A percentile compares a stretch with the other conserved stretches of the same genome.
phyloP scores from a whole-genome alignment of 92 coral and sea anemone species.

The Porites lobata region DNA sequence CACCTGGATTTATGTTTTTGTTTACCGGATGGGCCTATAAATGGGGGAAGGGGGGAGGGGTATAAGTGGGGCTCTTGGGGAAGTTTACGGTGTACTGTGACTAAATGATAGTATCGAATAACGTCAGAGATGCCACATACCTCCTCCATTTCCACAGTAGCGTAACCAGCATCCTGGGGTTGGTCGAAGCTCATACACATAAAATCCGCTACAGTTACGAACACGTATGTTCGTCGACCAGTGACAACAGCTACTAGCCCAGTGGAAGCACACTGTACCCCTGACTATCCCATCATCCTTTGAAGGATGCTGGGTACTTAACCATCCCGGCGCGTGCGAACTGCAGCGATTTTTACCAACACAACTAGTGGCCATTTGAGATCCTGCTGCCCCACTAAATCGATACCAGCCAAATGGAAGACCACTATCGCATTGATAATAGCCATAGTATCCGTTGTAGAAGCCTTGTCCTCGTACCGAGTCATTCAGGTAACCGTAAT shows the following conservation, averaged over 20 bases:
- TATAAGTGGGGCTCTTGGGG: too few species aligned
- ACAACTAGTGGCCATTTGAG: conserved; percentile 52
- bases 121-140: not conserved
- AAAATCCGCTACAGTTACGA: conserved; percentile 73
- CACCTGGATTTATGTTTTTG: too few species aligned
- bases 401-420: conserved; percentile 64
- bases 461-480: conserved; percentile 9
- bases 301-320: conserved; percentile 57
- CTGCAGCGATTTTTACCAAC: conserved; percentile 53
- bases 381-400: conserved; percentile 64
- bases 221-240: conserved; percentile 33
- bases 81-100: too few species aligned
- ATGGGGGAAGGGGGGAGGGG: too few species aligned
- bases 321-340: conserved; percentile 59
- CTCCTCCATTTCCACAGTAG: conserved; percentile 43
- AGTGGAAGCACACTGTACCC: conserved; percentile 44
- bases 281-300: conserved; percentile 53
- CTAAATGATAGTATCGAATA: too few species aligned
- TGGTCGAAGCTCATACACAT: conserved; percentile 52
- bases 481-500: conserved; percentile 17
- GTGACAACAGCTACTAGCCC: conserved; percentile 1
- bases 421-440: conserved; percentile 36
- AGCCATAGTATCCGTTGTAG: conserved; percentile 25
- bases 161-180: not conserved
- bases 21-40: too few species aligned